phyloP scores from a whole-genome alignment of 2,113 vertebrate genomes.

The Eidolon helvum region DNA sequence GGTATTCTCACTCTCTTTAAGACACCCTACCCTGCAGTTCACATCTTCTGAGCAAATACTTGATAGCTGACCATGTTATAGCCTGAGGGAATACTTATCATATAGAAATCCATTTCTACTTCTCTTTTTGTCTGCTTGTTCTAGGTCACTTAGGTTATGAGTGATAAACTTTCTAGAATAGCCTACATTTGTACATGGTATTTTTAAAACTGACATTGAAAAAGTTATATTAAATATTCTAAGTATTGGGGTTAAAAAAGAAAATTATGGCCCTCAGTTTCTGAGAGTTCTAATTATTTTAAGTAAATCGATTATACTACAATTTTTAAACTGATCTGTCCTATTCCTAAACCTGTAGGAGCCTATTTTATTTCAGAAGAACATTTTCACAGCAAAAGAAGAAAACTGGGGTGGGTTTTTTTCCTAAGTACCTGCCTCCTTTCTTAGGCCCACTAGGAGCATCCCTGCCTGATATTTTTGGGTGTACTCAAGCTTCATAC shows the following conservation, averaged over 20 bases:
- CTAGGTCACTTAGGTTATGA: neutral
- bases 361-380: slow-evolving; percentile 26
- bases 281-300: slow-evolving; percentile 24
- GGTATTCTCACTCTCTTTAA: neutral
- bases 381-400: slow-evolving; percentile 18
- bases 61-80: neutral
- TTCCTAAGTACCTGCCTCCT: neutral
- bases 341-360: neutral
- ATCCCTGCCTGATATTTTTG: neutral
- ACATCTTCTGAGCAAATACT: neutral
- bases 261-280: neutral
- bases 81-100: neutral
- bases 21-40: neutral
- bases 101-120: neutral
- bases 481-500: neutral
- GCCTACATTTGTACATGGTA: neutral
- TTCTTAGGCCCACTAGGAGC: neutral
- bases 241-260: neutral
- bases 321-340: slow-evolving; percentile 13
- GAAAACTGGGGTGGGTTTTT: neutral
- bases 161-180: slow-evolving; percentile 32
- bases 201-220: slow-evolving; percentile 9
- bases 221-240: slow-evolving; percentile 5
- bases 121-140: neutral
- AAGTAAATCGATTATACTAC: neutral